Percentiles rank a stretch among this genome's conserved stretches.
Conservation (phyloP, 2,797 vertebrate species). For the Gymnopithys bicolor region DNA sequence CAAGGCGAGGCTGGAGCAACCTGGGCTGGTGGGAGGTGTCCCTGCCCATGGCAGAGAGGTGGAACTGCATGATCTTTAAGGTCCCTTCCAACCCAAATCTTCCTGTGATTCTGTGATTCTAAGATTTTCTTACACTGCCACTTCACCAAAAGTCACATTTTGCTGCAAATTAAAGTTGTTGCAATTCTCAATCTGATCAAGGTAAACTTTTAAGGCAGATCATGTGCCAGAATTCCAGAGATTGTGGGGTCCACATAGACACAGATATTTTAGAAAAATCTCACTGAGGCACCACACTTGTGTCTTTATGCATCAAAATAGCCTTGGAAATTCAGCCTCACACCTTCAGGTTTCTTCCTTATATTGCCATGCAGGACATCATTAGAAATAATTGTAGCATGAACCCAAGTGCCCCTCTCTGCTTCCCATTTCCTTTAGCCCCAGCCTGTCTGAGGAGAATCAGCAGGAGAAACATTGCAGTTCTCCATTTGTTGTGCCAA, state of each 20-base stretch:
- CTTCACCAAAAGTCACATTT: neutral
- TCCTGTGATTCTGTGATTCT: neutral
- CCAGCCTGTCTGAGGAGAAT: neutral
- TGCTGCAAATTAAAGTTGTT: neutral
- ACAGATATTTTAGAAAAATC: neutral
- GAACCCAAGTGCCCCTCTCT: neutral
- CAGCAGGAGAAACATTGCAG: neutral
- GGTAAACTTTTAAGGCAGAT: neutral
- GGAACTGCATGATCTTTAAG: neutral
- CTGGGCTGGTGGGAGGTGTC: neutral
- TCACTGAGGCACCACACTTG: neutral
- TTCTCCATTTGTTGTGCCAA: neutral
- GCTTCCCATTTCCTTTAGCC: neutral
- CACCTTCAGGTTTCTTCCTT: neutral
- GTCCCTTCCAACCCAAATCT: neutral
- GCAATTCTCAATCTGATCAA: neutral
- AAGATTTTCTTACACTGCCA: neutral
- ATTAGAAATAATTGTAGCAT: neutral
- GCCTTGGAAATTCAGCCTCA: neutral
- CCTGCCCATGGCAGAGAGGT: neutral
- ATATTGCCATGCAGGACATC: neutral
- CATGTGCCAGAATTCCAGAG: neutral
- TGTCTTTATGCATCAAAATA: neutral
- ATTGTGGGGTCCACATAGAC: accelerated
- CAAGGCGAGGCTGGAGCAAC: accelerated